Evolutionary conservation across 2,888 invertebrate species (phyloP).

Genomic region (Luffia ferchaultella): DNA sequence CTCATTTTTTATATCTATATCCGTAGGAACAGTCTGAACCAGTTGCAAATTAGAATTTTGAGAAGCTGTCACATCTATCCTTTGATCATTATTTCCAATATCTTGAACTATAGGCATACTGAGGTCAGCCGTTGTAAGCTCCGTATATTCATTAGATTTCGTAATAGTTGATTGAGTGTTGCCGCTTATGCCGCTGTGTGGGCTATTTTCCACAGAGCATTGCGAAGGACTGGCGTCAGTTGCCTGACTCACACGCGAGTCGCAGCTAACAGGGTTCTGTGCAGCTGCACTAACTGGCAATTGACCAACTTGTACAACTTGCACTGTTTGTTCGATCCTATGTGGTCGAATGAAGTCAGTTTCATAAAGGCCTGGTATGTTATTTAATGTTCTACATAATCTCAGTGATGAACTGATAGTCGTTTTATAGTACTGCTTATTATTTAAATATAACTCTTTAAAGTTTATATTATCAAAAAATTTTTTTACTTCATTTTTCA

Average conservation of each 20-base stretch:
- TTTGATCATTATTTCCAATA: neutral
- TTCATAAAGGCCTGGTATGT: constrained; percentile 65
- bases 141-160: constrained; percentile 45
- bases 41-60: neutral
- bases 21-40: neutral
- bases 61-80: neutral
- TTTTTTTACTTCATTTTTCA: constrained; percentile 38
- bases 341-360: constrained; percentile 68
- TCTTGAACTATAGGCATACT: constrained; percentile 13
- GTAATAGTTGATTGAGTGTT: constrained; percentile 31
- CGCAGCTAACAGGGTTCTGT: constrained; percentile 53
- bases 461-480: constrained; percentile 31
- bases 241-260: constrained; percentile 54
- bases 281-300: constrained; percentile 50
- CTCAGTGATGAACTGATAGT: constrained; percentile 26
- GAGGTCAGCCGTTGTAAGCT: constrained; percentile 51
- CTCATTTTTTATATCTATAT: neutral
- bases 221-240: constrained; percentile 51
- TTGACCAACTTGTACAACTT: constrained; percentile 68
- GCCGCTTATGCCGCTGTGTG: constrained; percentile 29
- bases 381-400: constrained; percentile 32
- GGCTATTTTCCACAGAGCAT: constrained; percentile 44
- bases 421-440: neutral
- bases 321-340: constrained; percentile 44
- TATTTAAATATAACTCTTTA: neutral